A percentile compares a stretch with the other conserved stretches of the same genome.
phyloP scores from a whole-genome alignment of 2,113 vertebrate species.

The Physeter macrocephalus region DNA sequence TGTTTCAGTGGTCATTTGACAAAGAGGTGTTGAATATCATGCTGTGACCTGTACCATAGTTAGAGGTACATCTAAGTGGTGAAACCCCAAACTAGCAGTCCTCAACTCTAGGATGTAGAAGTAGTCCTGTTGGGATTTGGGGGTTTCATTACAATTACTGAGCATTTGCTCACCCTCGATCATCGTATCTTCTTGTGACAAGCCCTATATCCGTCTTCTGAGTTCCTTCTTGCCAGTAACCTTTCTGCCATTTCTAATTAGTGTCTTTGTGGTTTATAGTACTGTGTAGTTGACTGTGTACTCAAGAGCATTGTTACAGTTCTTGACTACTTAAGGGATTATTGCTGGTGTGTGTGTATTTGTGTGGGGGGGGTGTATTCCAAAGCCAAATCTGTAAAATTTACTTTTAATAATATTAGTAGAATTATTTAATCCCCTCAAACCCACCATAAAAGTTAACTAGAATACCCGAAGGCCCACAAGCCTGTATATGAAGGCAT shows the following conservation, averaged over 20 bases:
- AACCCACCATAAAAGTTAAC: not conserved
- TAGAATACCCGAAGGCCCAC: not conserved
- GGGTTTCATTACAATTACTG: not conserved
- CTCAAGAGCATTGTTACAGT: not conserved
- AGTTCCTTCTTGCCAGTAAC: not conserved
- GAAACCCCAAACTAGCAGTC: not conserved
- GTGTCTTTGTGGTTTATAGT: not conserved
- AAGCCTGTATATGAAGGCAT: not conserved
- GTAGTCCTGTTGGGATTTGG: not conserved
- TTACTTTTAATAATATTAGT: slow-evolving; percentile 17
- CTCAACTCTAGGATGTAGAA: not conserved
- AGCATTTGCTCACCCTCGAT: not conserved
- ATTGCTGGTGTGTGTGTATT: not conserved
- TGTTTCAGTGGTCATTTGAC: not conserved
- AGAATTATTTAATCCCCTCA: not conserved
- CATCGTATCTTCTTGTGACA: not conserved
- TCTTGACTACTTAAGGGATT: not conserved
- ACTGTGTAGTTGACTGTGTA: no score
- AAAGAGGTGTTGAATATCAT: not conserved
- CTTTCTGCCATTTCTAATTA: not conserved
- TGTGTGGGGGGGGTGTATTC: not conserved
- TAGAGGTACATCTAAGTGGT: no score
- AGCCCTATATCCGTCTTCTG: not conserved
- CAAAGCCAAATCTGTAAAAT: slow-evolving; percentile 20
- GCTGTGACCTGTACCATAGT: not conserved